Percentiles rank a stretch among this genome's conserved stretches.
Evolutionary conservation across 2,113 vertebrate genomes (phyloP).

Genomic region (Athene cunicularia): DNA sequence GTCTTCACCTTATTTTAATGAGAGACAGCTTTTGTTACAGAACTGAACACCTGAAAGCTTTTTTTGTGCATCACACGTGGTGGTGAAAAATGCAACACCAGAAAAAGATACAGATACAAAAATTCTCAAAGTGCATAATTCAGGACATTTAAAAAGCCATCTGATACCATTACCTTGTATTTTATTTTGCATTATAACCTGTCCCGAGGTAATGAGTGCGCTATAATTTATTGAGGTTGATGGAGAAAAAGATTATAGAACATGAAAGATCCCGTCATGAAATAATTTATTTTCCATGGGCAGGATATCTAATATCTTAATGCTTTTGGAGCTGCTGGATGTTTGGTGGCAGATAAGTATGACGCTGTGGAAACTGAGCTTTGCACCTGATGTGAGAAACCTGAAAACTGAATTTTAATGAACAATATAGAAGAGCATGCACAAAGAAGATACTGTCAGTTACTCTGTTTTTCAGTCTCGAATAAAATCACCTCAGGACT

Average conservation of each 20-base stretch:
- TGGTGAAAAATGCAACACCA: background rate
- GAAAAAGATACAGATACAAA: background rate
- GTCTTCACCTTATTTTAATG: background rate
- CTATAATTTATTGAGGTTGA: background rate
- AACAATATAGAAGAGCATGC: background rate
- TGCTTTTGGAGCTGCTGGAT: background rate
- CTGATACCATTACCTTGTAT: background rate
- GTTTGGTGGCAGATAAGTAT: background rate
- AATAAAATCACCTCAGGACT: background rate
- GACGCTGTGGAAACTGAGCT: background rate
- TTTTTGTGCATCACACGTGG: background rate
- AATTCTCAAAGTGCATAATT: background rate
- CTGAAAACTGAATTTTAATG: background rate
- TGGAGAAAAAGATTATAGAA: background rate
- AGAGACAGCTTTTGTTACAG: background rate
- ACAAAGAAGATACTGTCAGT: background rate
- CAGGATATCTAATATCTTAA: background rate
- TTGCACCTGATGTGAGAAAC: background rate
- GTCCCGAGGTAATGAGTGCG: background rate
- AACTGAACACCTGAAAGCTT: background rate
- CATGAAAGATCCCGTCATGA: background rate
- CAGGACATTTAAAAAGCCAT: conserved; percentile 1
- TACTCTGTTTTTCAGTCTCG: background rate
- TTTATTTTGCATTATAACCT: conserved; percentile 15
- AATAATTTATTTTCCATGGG: background rate